Base-by-base conservation (phyloP, 2,888 invertebrate genomes). In the Anarsia innoxiella region DNA sequence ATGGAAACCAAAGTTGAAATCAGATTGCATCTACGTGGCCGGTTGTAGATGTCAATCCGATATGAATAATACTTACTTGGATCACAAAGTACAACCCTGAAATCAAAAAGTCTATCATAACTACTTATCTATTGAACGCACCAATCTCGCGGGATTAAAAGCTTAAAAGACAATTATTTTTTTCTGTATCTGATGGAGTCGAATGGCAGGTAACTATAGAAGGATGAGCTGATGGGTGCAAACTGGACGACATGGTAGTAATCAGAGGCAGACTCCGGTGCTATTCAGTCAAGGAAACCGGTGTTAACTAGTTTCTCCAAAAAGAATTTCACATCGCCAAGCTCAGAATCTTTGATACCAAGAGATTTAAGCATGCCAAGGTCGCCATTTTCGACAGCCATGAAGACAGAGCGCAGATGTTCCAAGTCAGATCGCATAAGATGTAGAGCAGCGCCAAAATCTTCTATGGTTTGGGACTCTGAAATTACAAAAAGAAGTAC, bases 381-480 rank as follows among this genome's bases (percentile, higher is more conserved):
- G 72, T 97, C 96, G 9, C 96, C 96, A 69, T 96, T 96, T 74
- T 96, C 96, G 19, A 96, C 96, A 6, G 96, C 96, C 92, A 96
- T 94, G 80, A 97, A 96, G 16, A 97, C 96, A 1, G 95, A 95
- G 71, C 96, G 93, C 44, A 97, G 87, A 66, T 96, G 96, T 66
- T 96, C 96, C 67, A 96, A 80, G 66, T 96, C 96, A 3, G 94
- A 92, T 49, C 95, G 88, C 92, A 90, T 92, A 69, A 94, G 80
- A 63, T 94, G 93, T 29, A 94, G 79, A 11, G 93, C 93, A n/a
- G 93, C 93, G 23, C 94, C 94, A 68, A 96, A 96, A 76, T 96
- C 96, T 75, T 96, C 96, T 67, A 96, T 95, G 16, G 96, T 96
- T 82, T 96, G 96, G 12, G 96, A 96, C 86, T 96, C 96, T 93